Evolutionary conservation across 2,888 invertebrate genomes (phyloP).

Genomic region (Dioctria linearis): DNA sequence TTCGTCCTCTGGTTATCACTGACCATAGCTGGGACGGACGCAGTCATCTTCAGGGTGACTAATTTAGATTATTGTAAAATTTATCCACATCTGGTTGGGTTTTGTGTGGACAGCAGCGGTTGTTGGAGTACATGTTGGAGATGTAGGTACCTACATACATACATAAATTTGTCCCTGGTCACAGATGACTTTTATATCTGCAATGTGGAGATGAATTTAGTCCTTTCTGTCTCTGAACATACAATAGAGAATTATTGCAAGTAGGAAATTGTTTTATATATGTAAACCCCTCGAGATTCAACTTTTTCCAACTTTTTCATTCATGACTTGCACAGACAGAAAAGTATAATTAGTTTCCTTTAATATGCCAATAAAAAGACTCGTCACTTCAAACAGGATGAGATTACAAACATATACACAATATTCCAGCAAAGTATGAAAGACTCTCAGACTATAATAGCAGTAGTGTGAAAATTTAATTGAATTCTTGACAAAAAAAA

Average conservation of each 20-base stretch:
- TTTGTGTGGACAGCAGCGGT: background rate
- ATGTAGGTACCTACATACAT: background rate
- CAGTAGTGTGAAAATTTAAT: conserved; percentile 33
- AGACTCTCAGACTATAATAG: background rate
- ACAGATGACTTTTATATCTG: conserved; percentile 35
- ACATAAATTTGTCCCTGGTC: background rate
- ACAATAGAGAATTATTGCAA: conserved; percentile 7
- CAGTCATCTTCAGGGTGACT: conserved; percentile 31
- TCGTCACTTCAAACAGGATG: background rate
- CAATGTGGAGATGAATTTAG: background rate
- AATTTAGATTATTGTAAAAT: conserved; percentile 49
- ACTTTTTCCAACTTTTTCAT: conserved; percentile 15
- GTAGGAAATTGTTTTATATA: conserved; percentile 57
- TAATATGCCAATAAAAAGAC: conserved; percentile 55
- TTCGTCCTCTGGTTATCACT: conserved; percentile 34
- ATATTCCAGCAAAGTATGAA: background rate
- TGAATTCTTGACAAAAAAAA: conserved; percentile 33
- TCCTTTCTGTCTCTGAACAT: background rate
- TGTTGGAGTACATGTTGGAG: too few relatives aligned
- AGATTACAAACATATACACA: too few relatives aligned
- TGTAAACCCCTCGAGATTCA: background rate
- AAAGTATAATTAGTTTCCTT: conserved; percentile 54
- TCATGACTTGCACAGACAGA: conserved; percentile 30
- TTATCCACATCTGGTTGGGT: conserved; percentile 9
- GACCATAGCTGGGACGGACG: conserved; percentile 21